Evolutionary conservation across 1,140 invertebrate genomes (phyloP).

Genomic region (Trichonephila clavipes): DNA sequence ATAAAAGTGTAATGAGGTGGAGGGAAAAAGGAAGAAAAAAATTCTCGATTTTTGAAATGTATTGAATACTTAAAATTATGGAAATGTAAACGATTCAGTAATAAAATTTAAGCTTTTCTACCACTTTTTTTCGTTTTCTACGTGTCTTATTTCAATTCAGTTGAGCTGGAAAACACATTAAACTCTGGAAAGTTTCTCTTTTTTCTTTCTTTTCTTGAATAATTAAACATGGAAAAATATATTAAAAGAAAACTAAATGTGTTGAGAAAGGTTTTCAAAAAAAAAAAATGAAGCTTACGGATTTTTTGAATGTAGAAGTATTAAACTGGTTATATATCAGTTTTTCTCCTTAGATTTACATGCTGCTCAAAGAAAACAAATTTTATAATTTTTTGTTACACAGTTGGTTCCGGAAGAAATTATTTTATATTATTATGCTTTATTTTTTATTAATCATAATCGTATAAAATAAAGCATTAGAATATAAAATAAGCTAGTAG

Average conservation of each 20-base stretch:
- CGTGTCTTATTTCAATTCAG: not conserved
- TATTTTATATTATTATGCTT: too few relatives aligned
- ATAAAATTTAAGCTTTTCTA: not conserved
- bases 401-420: too few relatives aligned
- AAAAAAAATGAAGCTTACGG: too few relatives aligned
- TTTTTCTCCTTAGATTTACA: too few relatives aligned
- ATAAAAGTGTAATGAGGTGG: slow-evolving; percentile 27
- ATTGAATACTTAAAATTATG: slow-evolving; percentile 17
- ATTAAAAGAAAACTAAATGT: not conserved
- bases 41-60: not conserved
- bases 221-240: not conserved
- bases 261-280: not conserved
- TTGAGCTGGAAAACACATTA: slow-evolving; percentile 1
- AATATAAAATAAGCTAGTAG: too few relatives aligned
- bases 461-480: too few relatives aligned
- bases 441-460: too few relatives aligned
- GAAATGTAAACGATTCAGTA: not conserved
- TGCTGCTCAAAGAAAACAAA: too few relatives aligned
- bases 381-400: too few relatives aligned
- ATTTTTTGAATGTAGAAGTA: too few relatives aligned
- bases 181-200: not conserved
- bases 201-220: not conserved
- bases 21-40: not conserved
- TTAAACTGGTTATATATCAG: too few relatives aligned
- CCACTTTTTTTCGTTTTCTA: not conserved